phyloP scores from a whole-genome alignment of 2,797 vertebrate genomes.

The Semotilus atromaculatus region DNA sequence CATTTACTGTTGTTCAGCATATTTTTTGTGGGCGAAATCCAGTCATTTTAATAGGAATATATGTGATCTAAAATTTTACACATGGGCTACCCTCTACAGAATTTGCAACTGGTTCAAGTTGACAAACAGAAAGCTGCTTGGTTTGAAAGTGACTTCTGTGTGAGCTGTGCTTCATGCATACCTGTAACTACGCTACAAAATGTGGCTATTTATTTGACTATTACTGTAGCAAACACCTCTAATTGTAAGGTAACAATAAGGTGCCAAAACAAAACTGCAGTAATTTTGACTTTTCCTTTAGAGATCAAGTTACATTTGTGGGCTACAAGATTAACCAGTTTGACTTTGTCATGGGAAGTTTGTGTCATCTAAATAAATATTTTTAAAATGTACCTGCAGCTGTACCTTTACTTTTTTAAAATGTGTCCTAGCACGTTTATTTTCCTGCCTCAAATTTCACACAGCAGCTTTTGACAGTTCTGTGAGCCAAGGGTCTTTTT shows the following conservation, averaged over 20 bases:
- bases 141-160: background rate
- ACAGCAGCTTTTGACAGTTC: slow-evolving; percentile 27
- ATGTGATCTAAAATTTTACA: background rate
- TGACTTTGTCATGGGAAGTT: background rate
- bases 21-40: background rate
- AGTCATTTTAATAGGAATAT: background rate
- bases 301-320: background rate
- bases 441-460: slow-evolving; percentile 15
- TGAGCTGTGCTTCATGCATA: background rate
- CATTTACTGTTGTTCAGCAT: background rate
- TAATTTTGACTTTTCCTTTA: background rate
- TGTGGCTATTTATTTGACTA: no score
- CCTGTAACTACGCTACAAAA: no score
- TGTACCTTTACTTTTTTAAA: background rate
- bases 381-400: background rate
- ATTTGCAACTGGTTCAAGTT: background rate
- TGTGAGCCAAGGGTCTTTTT: slow-evolving; percentile 27
- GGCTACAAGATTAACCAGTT: background rate
- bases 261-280: background rate
- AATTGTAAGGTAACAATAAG: background rate
- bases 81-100: background rate
- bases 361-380: background rate
- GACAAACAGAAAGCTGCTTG: background rate
- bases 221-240: background rate
- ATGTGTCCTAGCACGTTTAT: background rate